These are phyloP conservation scores for Cyclophora punctaria DNA, from an alignment of 2,888 invertebrate genomes.

Conservation along the genomic window DNA sequence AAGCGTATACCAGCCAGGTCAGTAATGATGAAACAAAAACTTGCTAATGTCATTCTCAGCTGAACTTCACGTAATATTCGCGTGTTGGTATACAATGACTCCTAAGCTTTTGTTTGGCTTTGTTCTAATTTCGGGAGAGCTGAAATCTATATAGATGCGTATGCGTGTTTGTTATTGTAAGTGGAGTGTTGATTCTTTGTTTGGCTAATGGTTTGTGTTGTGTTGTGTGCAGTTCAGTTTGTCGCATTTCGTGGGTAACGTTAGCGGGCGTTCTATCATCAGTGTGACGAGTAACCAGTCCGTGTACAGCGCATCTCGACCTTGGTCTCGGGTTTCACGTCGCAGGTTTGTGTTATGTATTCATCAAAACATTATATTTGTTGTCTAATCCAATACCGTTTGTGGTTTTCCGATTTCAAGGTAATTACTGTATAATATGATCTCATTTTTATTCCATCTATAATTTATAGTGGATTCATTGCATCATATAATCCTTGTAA, in stretches of 20 bases:
- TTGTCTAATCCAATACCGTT: slow-evolving; percentile 13
- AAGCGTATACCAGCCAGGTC: slow-evolving; percentile 68
- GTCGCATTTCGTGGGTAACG: slow-evolving; percentile 75
- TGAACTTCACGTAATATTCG: slow-evolving; percentile 65
- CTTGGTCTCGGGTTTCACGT: slow-evolving; percentile 80
- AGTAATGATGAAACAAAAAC: slow-evolving; percentile 53
- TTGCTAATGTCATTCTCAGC: slow-evolving; percentile 74
- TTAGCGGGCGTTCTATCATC: slow-evolving; percentile 76
- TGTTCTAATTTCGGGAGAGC: slow-evolving; percentile 27
- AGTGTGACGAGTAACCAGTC: slow-evolving; percentile 77
- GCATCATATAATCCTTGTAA: too few relatives aligned
- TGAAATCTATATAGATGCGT: slow-evolving; percentile 17
- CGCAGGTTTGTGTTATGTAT: slow-evolving; percentile 72
- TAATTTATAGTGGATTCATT: too few relatives aligned
- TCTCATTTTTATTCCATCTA: not conserved
- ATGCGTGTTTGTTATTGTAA: slow-evolving; percentile 32
- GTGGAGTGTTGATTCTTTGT: slow-evolving; percentile 27
- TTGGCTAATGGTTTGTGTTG: slow-evolving; percentile 5
- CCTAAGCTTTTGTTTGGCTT: slow-evolving; percentile 39
- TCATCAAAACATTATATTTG: slow-evolving; percentile 30
- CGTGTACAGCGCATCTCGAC: slow-evolving; percentile 76
- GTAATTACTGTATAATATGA: not conserved
- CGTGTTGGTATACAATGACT: slow-evolving; percentile 31
- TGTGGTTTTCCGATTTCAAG: not conserved
- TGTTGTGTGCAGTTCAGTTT: slow-evolving; percentile 70